Evolutionary conservation across 2,888 invertebrate species (phyloP).

Genomic region (Morpho deidamia): DNA sequence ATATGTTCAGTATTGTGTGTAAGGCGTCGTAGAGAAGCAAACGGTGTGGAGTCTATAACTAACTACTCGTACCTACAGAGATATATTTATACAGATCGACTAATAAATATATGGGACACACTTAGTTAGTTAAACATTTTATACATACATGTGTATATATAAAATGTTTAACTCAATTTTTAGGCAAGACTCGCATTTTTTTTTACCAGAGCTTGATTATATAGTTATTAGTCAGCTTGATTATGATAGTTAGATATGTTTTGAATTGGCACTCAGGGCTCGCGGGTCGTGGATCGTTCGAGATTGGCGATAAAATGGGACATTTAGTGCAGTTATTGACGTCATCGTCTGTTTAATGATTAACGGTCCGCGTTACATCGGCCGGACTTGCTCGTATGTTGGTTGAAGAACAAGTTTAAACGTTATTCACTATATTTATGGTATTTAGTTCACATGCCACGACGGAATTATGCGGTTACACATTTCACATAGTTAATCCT

Average conservation of each 20-base stretch:
- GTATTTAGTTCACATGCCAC: background rate
- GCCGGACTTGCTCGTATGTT: constrained; percentile 2
- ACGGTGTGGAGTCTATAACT: no score
- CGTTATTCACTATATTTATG: background rate
- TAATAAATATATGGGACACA: no score
- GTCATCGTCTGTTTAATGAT: constrained; percentile 17
- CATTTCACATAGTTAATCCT: no score
- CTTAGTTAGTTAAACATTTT: no score
- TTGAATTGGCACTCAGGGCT: constrained; percentile 21
- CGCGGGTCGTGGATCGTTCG: constrained; percentile 28
- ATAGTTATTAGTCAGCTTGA: constrained; percentile 41
- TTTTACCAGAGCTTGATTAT: no score
- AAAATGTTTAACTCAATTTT: no score
- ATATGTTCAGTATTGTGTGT: no score
- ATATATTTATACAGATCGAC: no score
- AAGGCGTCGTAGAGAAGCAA: no score
- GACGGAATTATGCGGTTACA: background rate
- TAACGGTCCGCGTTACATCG: constrained; percentile 12
- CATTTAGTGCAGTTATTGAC: constrained; percentile 18
- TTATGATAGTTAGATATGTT: constrained; percentile 41
- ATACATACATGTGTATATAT: no score
- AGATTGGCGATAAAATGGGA: constrained; percentile 29
- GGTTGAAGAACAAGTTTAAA: constrained; percentile 8
- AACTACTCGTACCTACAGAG: no score
- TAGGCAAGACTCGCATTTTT: no score